phyloP scores from a whole-genome alignment of 92 coral and sea anemone species.

The Parazoanthus swiftii region DNA sequence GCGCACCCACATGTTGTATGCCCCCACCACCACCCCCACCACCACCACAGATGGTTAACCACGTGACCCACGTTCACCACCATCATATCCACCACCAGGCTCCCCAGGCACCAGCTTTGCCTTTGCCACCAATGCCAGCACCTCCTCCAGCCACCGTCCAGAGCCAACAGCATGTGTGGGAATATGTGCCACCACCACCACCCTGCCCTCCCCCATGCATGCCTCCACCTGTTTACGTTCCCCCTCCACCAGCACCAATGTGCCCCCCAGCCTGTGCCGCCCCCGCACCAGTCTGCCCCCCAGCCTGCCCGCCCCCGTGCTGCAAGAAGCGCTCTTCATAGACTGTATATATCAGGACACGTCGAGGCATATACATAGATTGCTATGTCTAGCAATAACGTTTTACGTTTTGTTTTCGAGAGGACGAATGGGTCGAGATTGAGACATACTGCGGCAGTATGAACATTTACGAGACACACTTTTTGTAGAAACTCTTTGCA shows the following conservation, averaged over 20 bases:
- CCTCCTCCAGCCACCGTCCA: slow-evolving; percentile 91
- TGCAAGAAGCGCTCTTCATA: slow-evolving; percentile 86
- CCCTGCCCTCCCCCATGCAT: slow-evolving; percentile 75
- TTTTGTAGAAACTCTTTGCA: slow-evolving; percentile 32
- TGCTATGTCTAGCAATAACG: slow-evolving; percentile 35
- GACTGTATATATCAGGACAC: slow-evolving; percentile 5
- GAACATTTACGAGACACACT: slow-evolving; percentile 25
- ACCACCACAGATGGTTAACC: slow-evolving; percentile 88
- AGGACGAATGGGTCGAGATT: slow-evolving; percentile 7
- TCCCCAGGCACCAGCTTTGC: slow-evolving; percentile 78
- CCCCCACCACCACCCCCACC: slow-evolving; percentile 98
- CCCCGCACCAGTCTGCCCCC: slow-evolving; percentile 57
- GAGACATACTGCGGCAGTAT: slow-evolving; percentile 26
- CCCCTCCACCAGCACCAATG: slow-evolving; percentile 45
- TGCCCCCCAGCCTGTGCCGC: slow-evolving; percentile 61
- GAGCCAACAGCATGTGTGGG: slow-evolving; percentile 95
- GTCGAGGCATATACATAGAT: slow-evolving; percentile 25
- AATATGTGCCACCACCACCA: slow-evolving; percentile 88
- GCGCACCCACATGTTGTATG: slow-evolving; percentile 71
- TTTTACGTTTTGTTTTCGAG: slow-evolving; percentile 34
- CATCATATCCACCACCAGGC: slow-evolving; percentile 87
- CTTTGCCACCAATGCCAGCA: slow-evolving; percentile 78
- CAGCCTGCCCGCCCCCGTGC: slow-evolving; percentile 66
- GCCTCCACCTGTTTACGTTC: slow-evolving; percentile 59
- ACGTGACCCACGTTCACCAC: slow-evolving; percentile 79